A percentile compares a stretch with the other conserved stretches of the same genome.
Evolutionary conservation across 30 jellyfish, hydroid and myxozoan species (phyloP).

Genomic region (Mastigias papua): DNA sequence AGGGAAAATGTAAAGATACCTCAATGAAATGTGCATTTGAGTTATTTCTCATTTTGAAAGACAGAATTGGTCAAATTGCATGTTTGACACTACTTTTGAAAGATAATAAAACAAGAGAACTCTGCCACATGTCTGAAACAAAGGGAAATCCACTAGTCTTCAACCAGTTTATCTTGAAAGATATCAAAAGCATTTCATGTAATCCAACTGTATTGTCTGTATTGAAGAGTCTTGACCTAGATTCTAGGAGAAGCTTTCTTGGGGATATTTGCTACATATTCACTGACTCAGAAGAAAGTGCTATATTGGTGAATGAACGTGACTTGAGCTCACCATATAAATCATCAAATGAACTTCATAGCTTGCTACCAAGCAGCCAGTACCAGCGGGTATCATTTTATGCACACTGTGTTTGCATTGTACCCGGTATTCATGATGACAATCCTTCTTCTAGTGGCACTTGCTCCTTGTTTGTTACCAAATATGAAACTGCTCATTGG

Average conservation of each 20-base stretch:
- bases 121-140: neutral
- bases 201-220: neutral
- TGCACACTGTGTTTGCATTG: conserved; percentile 22
- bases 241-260: neutral
- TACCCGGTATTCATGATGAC: conserved; percentile 7
- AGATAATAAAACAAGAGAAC: neutral
- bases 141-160: neutral
- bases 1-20: neutral
- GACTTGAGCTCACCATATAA: neutral
- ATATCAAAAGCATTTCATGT: neutral
- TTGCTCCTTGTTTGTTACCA: neutral
- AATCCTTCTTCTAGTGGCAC: neutral
- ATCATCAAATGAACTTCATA: neutral
- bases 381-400: conserved; percentile 15
- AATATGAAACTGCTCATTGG: neutral
- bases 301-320: neutral
- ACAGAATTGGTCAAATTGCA: neutral
- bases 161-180: neutral
- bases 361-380: neutral
- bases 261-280: neutral
- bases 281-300: conserved; percentile 5
- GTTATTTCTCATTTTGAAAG: neutral
- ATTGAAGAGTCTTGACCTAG: neutral
- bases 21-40: neutral
- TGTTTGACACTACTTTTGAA: neutral